A percentile compares a stretch with the other conserved stretches of the same genome.
phyloP scores from a whole-genome alignment of 2,888 invertebrate species.

The Orthosia incerta region DNA sequence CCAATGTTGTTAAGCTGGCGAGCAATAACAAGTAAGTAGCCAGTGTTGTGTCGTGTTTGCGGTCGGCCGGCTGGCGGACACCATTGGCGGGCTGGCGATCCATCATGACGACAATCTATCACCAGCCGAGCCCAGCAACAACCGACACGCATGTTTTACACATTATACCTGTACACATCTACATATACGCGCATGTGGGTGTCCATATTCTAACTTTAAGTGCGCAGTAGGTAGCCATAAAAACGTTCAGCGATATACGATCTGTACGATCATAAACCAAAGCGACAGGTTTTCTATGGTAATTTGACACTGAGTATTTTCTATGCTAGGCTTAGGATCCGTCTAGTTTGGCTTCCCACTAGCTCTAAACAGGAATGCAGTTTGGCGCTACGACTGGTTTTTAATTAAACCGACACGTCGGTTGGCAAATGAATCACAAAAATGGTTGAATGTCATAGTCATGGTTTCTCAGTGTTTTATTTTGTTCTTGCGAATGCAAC shows the following conservation, averaged over 20 bases:
- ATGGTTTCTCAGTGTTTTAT: constrained; percentile 74
- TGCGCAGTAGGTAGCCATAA: constrained; percentile 57
- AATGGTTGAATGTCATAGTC: constrained; percentile 75
- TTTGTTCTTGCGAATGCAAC: constrained; percentile 83
- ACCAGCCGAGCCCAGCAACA: constrained; percentile 67
- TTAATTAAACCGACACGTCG: constrained; percentile 54
- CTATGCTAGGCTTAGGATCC: constrained; percentile 56
- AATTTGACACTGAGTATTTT: constrained; percentile 65
- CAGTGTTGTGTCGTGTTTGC: constrained; percentile 75
- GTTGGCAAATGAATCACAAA: constrained; percentile 66
- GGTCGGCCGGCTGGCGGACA: constrained; percentile 70
- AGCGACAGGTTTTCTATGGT: constrained; percentile 64
- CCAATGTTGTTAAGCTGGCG: constrained; percentile 57
- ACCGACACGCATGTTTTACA: constrained; percentile 69
- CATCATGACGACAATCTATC: constrained; percentile 85
- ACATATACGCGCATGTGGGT: constrained; percentile 50
- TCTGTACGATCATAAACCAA: constrained; percentile 64
- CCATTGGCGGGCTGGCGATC: constrained; percentile 77
- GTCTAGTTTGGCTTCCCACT: constrained; percentile 60
- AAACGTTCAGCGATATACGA: constrained; percentile 61
- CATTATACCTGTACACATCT: constrained; percentile 45
- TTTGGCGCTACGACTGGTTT: constrained; percentile 47
- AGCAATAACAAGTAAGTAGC: constrained; percentile 69
- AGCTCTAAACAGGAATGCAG: constrained; percentile 52
- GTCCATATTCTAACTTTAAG: constrained; percentile 51